Conservation (phyloP, 2,888 invertebrate genomes). For the Ptilodon capucinus region DNA sequence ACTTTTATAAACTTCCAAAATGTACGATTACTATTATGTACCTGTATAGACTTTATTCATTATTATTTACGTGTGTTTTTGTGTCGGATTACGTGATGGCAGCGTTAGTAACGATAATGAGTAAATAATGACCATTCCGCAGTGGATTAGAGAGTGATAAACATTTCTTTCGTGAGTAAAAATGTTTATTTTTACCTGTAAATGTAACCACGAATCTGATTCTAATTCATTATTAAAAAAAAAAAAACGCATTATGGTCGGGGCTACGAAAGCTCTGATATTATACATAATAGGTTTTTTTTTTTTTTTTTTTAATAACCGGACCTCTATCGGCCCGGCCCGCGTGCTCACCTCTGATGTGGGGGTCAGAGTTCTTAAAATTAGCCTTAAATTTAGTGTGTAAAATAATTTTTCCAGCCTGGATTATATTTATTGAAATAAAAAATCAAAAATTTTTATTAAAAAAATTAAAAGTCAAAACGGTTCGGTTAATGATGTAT, state of each 20-base stretch:
- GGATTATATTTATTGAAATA: no score
- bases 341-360: no score
- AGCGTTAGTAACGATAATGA: conserved; percentile 34
- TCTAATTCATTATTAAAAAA: conserved; percentile 28
- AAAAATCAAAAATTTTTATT: no score
- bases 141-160: conserved; percentile 28
- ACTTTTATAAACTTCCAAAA: neutral
- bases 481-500: no score
- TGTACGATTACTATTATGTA: neutral
- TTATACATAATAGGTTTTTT: neutral
- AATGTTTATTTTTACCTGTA: conserved; percentile 32
- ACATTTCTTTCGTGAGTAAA: conserved; percentile 33
- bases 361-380: no score
- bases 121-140: conserved; percentile 37
- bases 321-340: no score
- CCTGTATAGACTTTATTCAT: conserved; percentile 13
- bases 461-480: no score
- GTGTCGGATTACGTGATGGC: conserved; percentile 24
- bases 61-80: conserved; percentile 25
- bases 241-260: conserved; percentile 7
- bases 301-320: no score
- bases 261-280: neutral
- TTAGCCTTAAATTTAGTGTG: no score
- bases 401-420: no score
- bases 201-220: conserved; percentile 30